Conservation (phyloP, 1,140 invertebrate species). For the Diorhabda sublineata region DNA sequence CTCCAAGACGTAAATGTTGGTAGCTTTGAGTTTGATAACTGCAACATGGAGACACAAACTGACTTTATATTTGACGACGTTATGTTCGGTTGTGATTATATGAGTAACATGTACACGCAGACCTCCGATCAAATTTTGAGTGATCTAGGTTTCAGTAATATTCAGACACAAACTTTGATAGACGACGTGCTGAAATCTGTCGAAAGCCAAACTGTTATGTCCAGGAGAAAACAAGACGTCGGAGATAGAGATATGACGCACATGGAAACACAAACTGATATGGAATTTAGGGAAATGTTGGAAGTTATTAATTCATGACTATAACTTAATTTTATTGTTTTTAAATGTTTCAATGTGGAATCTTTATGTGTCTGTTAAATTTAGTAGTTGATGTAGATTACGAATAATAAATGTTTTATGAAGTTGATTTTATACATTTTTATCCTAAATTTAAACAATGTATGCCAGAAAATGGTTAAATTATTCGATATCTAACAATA, state of each 20-base stretch:
- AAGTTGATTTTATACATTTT: too few relatives aligned
- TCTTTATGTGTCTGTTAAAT: too few relatives aligned
- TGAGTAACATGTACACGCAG: slow-evolving; percentile 56
- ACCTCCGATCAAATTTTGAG: slow-evolving; percentile 55
- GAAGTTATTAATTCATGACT: slow-evolving; percentile 46
- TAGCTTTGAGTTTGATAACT: slow-evolving; percentile 48
- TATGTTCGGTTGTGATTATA: slow-evolving; percentile 47
- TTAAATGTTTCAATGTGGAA: too few relatives aligned
- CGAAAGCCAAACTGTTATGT: slow-evolving; percentile 43
- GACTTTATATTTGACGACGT: slow-evolving; percentile 48
- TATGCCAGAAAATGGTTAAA: too few relatives aligned
- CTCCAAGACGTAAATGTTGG: slow-evolving; percentile 34
- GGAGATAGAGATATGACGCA: slow-evolving; percentile 34
- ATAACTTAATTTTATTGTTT: slow-evolving; percentile 19
- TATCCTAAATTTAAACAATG: too few relatives aligned
- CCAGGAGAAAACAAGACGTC: slow-evolving; percentile 22
- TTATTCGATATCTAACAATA: too few relatives aligned
- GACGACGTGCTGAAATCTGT: slow-evolving; percentile 42
- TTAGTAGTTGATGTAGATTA: too few relatives aligned
- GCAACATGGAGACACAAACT: slow-evolving; percentile 57
- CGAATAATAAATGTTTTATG: too few relatives aligned
- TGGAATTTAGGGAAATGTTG: slow-evolving; percentile 40
- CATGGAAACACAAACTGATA: slow-evolving; percentile 45
- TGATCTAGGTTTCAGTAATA: slow-evolving; percentile 55
- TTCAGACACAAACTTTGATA: slow-evolving; percentile 56